phyloP scores from a whole-genome alignment of 2,797 vertebrate species.

The Acestrorhynchus altus region DNA sequence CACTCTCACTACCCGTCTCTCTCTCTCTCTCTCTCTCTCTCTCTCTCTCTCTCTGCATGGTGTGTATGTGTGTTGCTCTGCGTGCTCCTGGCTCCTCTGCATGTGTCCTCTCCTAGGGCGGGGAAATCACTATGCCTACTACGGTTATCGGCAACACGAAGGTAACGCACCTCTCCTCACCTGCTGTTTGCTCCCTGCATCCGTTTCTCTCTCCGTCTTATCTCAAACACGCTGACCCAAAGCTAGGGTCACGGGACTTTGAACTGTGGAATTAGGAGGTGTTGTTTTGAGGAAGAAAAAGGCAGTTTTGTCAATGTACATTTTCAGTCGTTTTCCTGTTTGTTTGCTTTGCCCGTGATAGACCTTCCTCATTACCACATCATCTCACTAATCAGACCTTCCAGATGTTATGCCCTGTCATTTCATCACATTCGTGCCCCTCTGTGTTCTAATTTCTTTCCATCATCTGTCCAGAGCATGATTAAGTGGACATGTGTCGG shows the following conservation, averaged over 20 bases:
- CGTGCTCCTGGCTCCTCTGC: constrained; percentile 88
- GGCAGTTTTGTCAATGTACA: too few relatives aligned
- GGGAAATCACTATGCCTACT: constrained; percentile 98
- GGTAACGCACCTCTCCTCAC: constrained; percentile 79
- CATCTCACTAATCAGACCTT: constrained; percentile 30
- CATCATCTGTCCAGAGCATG: not conserved
- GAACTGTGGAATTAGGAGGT: not conserved
- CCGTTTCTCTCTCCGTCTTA: not conserved
- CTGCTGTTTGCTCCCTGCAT: constrained; percentile 3
- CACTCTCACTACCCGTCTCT: constrained; percentile 43
- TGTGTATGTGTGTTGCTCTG: constrained; percentile 76
- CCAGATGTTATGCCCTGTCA: constrained; percentile 15
- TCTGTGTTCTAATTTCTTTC: not conserved
- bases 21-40: constrained; percentile 20
- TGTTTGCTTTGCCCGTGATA: constrained; percentile 68
- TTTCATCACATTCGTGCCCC: not conserved
- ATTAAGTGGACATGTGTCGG: not conserved
- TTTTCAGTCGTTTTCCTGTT: constrained; percentile 15
- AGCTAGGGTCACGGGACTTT: not conserved
- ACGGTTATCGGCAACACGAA: constrained; percentile 91
- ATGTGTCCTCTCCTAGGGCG: constrained; percentile 90
- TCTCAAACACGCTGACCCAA: not conserved
- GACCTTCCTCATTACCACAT: constrained; percentile 65
- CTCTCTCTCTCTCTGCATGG: constrained; percentile 33
- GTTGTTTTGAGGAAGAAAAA: not conserved